Percentiles rank a stretch among this genome's conserved stretches.
phyloP scores from a whole-genome alignment of 2,797 vertebrate species.

The Peromyscus attwateri region DNA sequence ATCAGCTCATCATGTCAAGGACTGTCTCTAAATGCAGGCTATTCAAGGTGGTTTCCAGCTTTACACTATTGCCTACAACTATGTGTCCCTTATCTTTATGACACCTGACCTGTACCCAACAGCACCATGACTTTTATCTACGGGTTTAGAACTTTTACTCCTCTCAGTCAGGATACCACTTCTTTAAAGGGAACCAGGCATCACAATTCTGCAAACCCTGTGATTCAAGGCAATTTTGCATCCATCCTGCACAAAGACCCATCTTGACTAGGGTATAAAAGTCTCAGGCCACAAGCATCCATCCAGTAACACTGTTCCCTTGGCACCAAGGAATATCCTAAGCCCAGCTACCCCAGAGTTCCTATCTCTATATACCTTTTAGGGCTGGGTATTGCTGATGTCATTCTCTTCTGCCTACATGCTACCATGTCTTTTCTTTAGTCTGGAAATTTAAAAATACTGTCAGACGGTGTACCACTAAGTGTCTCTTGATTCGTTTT shows the following conservation, averaged over 20 bases:
- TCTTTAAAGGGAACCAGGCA: background rate
- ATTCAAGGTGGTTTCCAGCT: background rate
- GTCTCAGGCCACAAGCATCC: background rate
- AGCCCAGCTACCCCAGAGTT: background rate
- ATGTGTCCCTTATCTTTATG: background rate
- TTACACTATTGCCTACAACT: background rate
- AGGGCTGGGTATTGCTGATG: too few relatives aligned
- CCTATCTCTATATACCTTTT: background rate
- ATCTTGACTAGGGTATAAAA: constrained; percentile 5
- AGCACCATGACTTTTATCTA: background rate
- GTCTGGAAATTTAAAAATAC: background rate
- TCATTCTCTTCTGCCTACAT: background rate
- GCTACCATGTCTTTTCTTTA: background rate
- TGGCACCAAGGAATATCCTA: background rate
- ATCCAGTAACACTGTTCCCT: too few relatives aligned
- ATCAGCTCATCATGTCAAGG: background rate
- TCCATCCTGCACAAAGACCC: background rate
- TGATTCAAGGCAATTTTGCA: background rate
- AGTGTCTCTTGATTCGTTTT: background rate
- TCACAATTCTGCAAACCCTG: background rate
- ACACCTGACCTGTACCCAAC: background rate
- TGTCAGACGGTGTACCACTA: background rate
- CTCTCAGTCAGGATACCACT: background rate
- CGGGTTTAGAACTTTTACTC: background rate
- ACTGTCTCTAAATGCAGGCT: background rate